A percentile compares a stretch with the other conserved stretches of the same genome.
These are phyloP conservation scores for Drosophila athabasca DNA, from an alignment of 1,140 invertebrate species.

Conservation along the genomic window DNA sequence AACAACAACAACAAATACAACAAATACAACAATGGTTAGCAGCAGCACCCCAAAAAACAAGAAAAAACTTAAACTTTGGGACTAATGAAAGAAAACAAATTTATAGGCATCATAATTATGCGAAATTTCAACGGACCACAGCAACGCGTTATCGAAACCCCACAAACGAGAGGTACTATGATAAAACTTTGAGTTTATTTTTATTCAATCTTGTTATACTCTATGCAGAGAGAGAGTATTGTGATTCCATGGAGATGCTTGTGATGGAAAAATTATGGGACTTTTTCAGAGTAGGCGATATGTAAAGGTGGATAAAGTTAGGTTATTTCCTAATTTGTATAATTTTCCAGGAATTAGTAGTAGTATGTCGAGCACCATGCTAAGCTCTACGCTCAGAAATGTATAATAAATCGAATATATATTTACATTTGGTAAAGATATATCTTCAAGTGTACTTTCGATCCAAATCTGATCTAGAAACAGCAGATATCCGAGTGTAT, in stretches of 20 bases:
- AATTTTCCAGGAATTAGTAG: no score
- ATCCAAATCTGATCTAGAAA: not conserved
- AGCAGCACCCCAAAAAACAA: conserved; percentile 21
- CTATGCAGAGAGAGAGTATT: no score
- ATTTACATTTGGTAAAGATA: no score
- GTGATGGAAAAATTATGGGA: not conserved
- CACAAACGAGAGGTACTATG: conserved; percentile 23
- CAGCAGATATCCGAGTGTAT: no score
- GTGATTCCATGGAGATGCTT: no score
- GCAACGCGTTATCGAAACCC: conserved; percentile 65
- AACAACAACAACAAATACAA: conserved; percentile 27
- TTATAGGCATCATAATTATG: conserved; percentile 82
- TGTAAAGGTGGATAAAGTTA: no score
- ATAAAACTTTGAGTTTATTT: conserved; percentile 53
- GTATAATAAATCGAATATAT: no score
- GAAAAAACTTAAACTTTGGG: conserved; percentile 59
- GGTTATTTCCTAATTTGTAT: no score
- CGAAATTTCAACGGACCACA: conserved; percentile 70
- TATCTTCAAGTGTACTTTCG: no score
- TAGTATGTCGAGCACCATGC: no score
- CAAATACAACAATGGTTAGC: conserved; percentile 38
- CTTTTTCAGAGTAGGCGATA: no score
- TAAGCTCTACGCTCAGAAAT: no score
- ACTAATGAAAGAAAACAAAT: conserved; percentile 82
- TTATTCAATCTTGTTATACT: conserved; percentile 1